These are phyloP conservation scores for Apis cerana DNA, from an alignment of 1,140 invertebrate genomes.

Conservation along the genomic window DNA sequence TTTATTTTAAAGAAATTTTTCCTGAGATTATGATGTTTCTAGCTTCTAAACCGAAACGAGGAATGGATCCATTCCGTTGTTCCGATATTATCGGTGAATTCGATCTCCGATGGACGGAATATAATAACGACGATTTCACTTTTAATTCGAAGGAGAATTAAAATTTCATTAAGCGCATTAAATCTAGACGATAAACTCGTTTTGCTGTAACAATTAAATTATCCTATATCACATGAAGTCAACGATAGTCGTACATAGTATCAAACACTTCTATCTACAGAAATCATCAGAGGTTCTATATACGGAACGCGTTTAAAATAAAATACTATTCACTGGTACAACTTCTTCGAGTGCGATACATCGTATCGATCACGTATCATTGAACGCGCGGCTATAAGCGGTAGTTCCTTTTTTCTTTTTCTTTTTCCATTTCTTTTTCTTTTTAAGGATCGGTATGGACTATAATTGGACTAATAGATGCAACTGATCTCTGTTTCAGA, in stretches of 20 bases:
- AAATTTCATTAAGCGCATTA: too few species aligned
- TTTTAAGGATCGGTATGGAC: too few species aligned
- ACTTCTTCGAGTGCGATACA: background rate
- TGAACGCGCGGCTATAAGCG: background rate
- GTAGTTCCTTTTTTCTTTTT: too few species aligned
- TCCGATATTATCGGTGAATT: too few species aligned
- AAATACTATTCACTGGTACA: constrained; percentile 30
- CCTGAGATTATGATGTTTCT: background rate
- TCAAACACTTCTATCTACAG: constrained; percentile 39
- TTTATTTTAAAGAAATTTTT: too few species aligned
- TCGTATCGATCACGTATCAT: constrained; percentile 47
- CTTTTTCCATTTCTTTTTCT: too few species aligned
- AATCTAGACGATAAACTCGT: background rate
- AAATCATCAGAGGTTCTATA: constrained; percentile 49
- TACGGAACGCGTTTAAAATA: constrained; percentile 47
- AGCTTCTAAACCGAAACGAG: too few species aligned
- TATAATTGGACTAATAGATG: background rate
- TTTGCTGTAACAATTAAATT: background rate
- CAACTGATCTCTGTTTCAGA: constrained; percentile 64
- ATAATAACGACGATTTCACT: too few species aligned
- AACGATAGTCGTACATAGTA: constrained; percentile 29
- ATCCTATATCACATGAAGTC: background rate
- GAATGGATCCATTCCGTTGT: too few species aligned
- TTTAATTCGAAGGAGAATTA: too few species aligned
- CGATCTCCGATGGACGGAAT: too few species aligned